Evolutionary conservation across 2,797 vertebrate species (phyloP), one percentile per base, ranked within the genome.

Genomic region (Oceanodroma leucorhoa): DNA sequence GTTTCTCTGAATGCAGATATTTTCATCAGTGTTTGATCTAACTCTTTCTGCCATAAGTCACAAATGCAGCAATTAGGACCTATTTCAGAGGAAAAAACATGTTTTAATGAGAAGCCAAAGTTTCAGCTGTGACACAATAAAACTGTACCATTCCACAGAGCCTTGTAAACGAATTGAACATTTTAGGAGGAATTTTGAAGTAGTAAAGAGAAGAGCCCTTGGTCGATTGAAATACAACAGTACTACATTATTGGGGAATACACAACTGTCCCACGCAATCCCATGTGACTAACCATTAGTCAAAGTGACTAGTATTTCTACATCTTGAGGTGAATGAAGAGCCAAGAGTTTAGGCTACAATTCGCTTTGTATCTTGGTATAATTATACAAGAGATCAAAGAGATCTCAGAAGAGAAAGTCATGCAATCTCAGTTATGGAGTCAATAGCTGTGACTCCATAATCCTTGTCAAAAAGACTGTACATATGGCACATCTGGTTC

Each of bases 401-500:
- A 71, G 53, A 41, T 83, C 87, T 93, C 87, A 48, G 43, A 86
- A 78, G 70, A 79, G 46, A 88, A 89, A 73, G 87, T 77, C 83
- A 82, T 92, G 70, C 73, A 93, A 71, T 41, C 73, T 87, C 94
- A 67, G 69, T 79, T 81, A 89, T 12, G 12, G 78, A 94, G 90
- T 89, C 94, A 92, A 96, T 54, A 83, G 92, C 87, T 94, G 88
- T 58, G 87, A 95, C 92, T 95, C 77, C 71, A 5, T 50, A 93
- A 94, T 80, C 90, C 75, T 89, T 90, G 93, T 95, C 95, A 87
- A 86, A 94, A 94, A 81, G 61, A 94, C 64, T 94, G 60, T 93
- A 94, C 80, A 87, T 72, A 92, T 77, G 71, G 91, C 76, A 93
- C 88, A 95, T 95, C 87, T 97, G 92, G 83, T 96, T 95, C 84